Evolutionary conservation across 2,113 vertebrate genomes (phyloP), one percentile per base, ranked within the genome.

Genomic region (Dicerorhinus sumatrensis): DNA sequence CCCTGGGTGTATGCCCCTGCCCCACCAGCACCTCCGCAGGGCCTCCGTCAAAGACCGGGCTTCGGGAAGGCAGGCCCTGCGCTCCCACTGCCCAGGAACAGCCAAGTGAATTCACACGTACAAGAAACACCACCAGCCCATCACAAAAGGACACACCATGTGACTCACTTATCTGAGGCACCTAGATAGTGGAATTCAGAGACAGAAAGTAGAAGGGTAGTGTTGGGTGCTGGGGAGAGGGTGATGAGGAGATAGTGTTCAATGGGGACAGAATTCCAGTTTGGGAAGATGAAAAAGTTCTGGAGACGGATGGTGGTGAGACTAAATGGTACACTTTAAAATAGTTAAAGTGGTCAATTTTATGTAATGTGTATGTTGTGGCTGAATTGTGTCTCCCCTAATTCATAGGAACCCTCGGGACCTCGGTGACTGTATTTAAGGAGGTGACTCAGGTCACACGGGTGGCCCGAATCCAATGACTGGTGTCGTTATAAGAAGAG

Each of bases 1-100:
- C 5, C 48, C 42, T 42, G 3, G 18, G 36, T 0, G 17, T 3
- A 72, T 13, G 8, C 3, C 33, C 27, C 65, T 0, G 1, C 5
- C 36, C 39, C 36, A 79, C 6, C 5, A 33, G 60, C 23, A 17
- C 39, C 23, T 70, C 67, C 21, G 70, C 46, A 27, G 36, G 69
- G 69, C 39, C 76, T 67, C 9, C 4, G 25, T 39, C 36, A 82
- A 33, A 54, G 39, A n/a, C 39, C 0, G 1, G 76, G 51, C 42
- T 83, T 42, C 33, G 0, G 46, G 75, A 36, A 70, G 18, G 51
- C 33, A 62, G 6, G n/a, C 33, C 36, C 20, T 39, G 36, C 31
- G 63, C 46, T n/a, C 33, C 51, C 31, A 42, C 6, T 2, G 39
- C 77, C 70, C 56, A 39, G 79, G 56, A 51, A 48, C 0, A 8